Evolutionary conservation across 2,113 vertebrate species (phyloP), one percentile per base, ranked within the genome.

Genomic region (Dissostichus mawsoni): DNA sequence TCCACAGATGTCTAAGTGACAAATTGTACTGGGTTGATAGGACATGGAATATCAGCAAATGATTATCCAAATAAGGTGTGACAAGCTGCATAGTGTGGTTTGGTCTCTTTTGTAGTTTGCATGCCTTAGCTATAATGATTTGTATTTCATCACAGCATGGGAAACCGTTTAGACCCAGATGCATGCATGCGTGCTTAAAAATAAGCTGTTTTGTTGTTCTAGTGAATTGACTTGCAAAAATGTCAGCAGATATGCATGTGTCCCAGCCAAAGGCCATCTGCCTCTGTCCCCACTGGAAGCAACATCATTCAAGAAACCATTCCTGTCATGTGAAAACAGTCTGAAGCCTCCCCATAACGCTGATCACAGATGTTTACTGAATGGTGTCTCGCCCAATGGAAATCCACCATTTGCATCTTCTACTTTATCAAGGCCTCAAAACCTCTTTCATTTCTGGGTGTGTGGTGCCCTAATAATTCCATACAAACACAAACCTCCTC

Each of bases 391-490:
- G 23, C 25, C 8, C 3, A 58, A 77, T 69, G 44, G 53, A 87
- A 78, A 70, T 74, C 41, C 62, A 65, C 12, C 45, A 59, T 74
- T 67, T 74, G 59, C 72, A 62, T 83, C 65, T 65, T 77, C 59
- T 53, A 55, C 57, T 74, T 67, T 47, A 67, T 55, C 72, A 64
- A 2, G 23, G 45, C 57, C 64, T 81, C 41, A 66, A 64, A 81
- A 80, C 61, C 3, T 59, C 75, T 80, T 86, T 86, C 68, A 81
- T 87, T 74, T 74, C 80, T 36, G 48, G 61, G 69, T 41, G 81
- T 84, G 74, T 85, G 64, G 41, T 75, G 72, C 25, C 61, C 74
- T 82, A 75, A 90, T 86, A 89, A 91, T 86, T 89, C 69, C 78
- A 91, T 68, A 85, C 87, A 87, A 83, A 81, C 82, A 83, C 80